These are phyloP conservation scores for Harpagoxenus sublaevis DNA, from an alignment of 2,888 invertebrate genomes.

Conservation along the genomic window DNA sequence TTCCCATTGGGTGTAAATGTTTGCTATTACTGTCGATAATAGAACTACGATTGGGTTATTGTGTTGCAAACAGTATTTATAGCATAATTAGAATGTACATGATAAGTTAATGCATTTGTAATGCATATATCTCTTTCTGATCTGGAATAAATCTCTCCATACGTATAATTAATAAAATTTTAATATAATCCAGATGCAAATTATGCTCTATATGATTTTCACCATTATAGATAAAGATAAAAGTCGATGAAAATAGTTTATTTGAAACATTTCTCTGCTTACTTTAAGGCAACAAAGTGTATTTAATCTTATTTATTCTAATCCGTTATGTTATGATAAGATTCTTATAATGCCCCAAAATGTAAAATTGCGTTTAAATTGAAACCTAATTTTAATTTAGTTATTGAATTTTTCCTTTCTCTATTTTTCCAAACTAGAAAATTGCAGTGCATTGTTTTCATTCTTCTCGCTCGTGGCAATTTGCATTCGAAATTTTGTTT, in stretches of 20 bases:
- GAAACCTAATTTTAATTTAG: not conserved
- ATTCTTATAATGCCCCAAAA: not conserved
- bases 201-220: not conserved
- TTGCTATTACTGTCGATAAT: slow-evolving; percentile 41
- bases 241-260: not conserved
- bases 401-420: not conserved
- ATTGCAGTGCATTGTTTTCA: not conserved
- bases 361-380: not conserved
- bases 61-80: slow-evolving; percentile 7
- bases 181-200: not conserved
- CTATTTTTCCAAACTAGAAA: not conserved
- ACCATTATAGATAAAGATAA: not conserved
- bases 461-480: not conserved
- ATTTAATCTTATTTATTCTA: not conserved
- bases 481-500: slow-evolving; percentile 37
- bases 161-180: slow-evolving; percentile 22
- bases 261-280: not conserved
- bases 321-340: not conserved
- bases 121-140: not conserved
- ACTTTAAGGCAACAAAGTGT: not conserved
- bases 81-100: slow-evolving; percentile 20
- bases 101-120: slow-evolving; percentile 15
- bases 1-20: slow-evolving; percentile 39
- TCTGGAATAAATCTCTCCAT: not conserved
- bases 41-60: slow-evolving; percentile 26